phyloP scores from a whole-genome alignment of 1,140 invertebrate species.

The Heliconius hermathena region DNA sequence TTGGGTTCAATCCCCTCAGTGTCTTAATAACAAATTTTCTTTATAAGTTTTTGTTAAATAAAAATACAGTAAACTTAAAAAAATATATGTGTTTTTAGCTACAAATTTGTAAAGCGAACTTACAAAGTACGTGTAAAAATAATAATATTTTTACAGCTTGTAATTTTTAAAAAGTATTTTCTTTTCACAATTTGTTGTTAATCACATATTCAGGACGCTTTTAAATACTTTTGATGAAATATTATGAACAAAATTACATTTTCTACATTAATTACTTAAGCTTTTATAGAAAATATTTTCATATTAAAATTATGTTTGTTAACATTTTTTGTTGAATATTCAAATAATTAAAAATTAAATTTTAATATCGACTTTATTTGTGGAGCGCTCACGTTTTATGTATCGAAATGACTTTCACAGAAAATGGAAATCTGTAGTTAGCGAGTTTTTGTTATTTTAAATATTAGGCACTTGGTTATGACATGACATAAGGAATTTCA shows the following conservation, averaged over 20 bases:
- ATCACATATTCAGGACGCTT: background rate
- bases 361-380: background rate
- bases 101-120: background rate
- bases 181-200: background rate
- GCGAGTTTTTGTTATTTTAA: too few relatives aligned
- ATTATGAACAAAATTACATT: background rate
- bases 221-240: background rate
- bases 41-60: too few relatives aligned
- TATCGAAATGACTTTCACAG: background rate
- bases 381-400: background rate
- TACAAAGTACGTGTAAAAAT: background rate
- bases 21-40: too few relatives aligned
- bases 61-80: background rate
- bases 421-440: background rate
- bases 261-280: constrained; percentile 1
- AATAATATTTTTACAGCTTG: background rate
- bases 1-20: too few relatives aligned
- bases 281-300: constrained; percentile 15
- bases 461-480: too few relatives aligned
- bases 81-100: background rate
- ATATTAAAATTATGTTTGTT: background rate
- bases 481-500: too few relatives aligned
- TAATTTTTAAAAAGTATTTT: background rate
- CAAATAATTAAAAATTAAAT: background rate
- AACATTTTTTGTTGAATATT: background rate